Evolutionary conservation across 2,888 invertebrate species (phyloP).

Genomic region (Leistus spinibarbis): DNA sequence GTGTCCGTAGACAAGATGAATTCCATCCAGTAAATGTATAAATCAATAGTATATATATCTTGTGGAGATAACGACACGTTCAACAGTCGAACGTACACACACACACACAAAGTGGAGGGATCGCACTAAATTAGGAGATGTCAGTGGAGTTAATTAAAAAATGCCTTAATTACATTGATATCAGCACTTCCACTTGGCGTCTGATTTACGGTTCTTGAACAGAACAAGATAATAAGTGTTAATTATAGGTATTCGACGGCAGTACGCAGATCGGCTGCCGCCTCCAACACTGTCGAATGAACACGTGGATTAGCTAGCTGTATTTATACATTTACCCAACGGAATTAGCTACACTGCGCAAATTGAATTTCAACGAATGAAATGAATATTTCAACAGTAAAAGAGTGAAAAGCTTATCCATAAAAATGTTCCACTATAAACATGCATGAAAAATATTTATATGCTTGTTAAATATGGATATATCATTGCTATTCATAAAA

Average conservation of each 20-base stretch:
- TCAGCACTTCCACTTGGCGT: slow-evolving; percentile 13
- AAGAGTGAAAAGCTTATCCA: no score
- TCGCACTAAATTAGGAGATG: slow-evolving; percentile 10
- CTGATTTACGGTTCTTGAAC: slow-evolving; percentile 11
- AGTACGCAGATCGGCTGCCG: background rate
- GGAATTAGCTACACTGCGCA: no score
- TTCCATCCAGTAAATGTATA: background rate
- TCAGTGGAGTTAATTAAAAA: slow-evolving; percentile 6
- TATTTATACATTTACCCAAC: no score
- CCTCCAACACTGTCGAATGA: background rate
- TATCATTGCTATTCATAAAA: no score
- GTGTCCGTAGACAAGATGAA: no score
- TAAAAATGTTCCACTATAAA: no score
- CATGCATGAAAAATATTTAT: no score
- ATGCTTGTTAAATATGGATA: no score
- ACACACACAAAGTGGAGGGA: background rate
- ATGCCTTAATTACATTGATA: slow-evolving; percentile 5
- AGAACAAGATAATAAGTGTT: slow-evolving; percentile 30
- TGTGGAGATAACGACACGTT: background rate
- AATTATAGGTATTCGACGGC: slow-evolving; percentile 10
- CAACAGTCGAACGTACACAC: background rate
- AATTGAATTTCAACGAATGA: no score
- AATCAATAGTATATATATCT: background rate
- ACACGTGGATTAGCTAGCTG: no score
- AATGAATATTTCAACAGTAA: no score